Evolutionary conservation across 2,113 vertebrate genomes (phyloP).

Genomic region (Macrotis lagotis): DNA sequence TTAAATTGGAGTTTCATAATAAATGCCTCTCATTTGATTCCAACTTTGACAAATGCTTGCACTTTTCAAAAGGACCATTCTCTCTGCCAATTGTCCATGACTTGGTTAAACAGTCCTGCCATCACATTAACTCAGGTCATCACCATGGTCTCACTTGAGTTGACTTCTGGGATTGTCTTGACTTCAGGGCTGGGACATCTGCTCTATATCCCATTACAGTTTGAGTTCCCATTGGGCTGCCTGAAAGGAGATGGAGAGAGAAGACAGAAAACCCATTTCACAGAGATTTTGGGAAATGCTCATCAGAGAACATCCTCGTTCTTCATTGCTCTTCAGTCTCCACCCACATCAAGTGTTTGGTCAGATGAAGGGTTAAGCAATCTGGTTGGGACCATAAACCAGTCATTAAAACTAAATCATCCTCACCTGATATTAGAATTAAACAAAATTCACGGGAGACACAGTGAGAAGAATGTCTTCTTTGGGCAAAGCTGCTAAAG

Average conservation of each 20-base stretch:
- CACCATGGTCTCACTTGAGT: no score
- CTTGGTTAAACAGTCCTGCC: background rate
- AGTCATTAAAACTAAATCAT: background rate
- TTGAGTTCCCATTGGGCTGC: background rate
- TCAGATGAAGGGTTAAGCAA: background rate
- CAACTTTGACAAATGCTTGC: background rate
- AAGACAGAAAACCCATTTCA: background rate
- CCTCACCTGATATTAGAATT: background rate
- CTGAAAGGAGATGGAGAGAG: background rate
- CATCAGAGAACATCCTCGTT: background rate
- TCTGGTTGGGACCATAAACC: background rate
- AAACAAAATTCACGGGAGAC: background rate
- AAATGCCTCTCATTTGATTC: background rate
- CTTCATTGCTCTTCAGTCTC: background rate
- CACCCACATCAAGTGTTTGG: background rate
- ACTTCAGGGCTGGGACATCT: background rate
- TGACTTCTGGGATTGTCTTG: no score
- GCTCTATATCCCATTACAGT: background rate
- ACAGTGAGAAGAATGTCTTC: background rate
- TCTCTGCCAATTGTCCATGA: background rate
- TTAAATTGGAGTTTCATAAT: background rate
- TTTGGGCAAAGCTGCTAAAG: background rate
- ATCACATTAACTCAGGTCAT: background rate
- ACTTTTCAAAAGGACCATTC: background rate
- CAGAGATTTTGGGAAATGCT: background rate